Conservation (phyloP, 2,113 vertebrate species). For the Anas platyrhynchos region DNA sequence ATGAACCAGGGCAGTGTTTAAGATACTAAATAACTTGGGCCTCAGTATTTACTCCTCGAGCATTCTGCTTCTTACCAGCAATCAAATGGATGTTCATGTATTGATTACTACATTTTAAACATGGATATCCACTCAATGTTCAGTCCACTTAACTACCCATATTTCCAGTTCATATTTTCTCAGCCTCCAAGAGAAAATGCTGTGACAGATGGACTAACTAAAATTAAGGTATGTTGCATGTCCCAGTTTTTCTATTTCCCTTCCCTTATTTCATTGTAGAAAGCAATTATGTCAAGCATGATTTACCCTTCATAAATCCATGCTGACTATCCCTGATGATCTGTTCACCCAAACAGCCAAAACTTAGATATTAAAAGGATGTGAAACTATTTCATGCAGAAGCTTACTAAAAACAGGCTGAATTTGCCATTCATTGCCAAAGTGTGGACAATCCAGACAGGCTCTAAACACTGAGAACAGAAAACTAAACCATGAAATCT, state of each 20-base stretch:
- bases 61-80: background rate
- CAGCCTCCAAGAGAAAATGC: constrained; percentile 17
- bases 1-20: background rate
- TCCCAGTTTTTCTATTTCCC: background rate
- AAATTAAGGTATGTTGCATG: constrained; percentile 12
- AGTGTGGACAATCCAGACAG: background rate
- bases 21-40: background rate
- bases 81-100: background rate
- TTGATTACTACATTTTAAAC: background rate
- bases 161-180: background rate
- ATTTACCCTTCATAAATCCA: constrained; percentile 22
- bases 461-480: background rate
- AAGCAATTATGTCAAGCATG: background rate
- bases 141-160: background rate
- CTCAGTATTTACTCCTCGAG: background rate
- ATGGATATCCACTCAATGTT: background rate
- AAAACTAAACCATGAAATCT: constrained; percentile 33
- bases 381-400: constrained; percentile 21
- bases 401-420: background rate
- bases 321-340: background rate
- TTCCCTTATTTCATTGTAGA: constrained; percentile 6
- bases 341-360: constrained; percentile 18
- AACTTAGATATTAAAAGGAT: constrained; percentile 28
- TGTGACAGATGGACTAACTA: constrained; percentile 23
- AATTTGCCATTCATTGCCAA: background rate